Conservation (phyloP, 2,888 invertebrate genomes). For the Camponotus fellah region DNA sequence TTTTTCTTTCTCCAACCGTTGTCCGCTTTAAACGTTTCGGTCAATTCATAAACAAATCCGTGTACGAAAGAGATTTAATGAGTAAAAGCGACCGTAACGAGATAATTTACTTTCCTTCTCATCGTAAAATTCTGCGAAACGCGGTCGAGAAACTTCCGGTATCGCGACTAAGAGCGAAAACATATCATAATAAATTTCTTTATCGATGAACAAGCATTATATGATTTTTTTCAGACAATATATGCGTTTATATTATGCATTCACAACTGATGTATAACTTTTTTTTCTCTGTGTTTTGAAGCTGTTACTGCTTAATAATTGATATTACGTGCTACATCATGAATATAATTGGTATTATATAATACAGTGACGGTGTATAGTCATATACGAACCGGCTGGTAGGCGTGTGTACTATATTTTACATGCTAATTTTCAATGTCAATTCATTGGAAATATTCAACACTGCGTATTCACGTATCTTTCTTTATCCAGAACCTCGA, state of each 20-base stretch:
- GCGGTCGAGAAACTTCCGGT: slow-evolving; percentile 35
- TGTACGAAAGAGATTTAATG: slow-evolving; percentile 50
- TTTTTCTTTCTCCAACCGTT: neutral
- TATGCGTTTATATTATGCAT: neutral
- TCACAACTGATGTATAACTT: neutral
- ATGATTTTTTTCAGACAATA: neutral
- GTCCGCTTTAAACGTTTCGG: slow-evolving; percentile 41
- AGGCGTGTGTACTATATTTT: slow-evolving; percentile 19
- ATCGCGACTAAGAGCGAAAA: neutral
- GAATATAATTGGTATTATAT: slow-evolving; percentile 39
- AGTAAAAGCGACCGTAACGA: slow-evolving; percentile 32
- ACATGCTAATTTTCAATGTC: slow-evolving; percentile 54
- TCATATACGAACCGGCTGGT: neutral
- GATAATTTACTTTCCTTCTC: slow-evolving; percentile 67
- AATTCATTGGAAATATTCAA: slow-evolving; percentile 4
- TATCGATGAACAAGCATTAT: neutral
- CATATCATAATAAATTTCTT: neutral
- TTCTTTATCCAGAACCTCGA: neutral
- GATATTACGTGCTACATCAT: slow-evolving; percentile 1
- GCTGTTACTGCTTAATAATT: slow-evolving; percentile 4
- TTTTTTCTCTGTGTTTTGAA: neutral
- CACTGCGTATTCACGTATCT: neutral
- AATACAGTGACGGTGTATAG: slow-evolving; percentile 29
- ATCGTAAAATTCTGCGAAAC: slow-evolving; percentile 37
- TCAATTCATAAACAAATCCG: slow-evolving; percentile 28